phyloP scores from a whole-genome alignment of 2,888 invertebrate genomes.

The Capitulum mitella region DNA sequence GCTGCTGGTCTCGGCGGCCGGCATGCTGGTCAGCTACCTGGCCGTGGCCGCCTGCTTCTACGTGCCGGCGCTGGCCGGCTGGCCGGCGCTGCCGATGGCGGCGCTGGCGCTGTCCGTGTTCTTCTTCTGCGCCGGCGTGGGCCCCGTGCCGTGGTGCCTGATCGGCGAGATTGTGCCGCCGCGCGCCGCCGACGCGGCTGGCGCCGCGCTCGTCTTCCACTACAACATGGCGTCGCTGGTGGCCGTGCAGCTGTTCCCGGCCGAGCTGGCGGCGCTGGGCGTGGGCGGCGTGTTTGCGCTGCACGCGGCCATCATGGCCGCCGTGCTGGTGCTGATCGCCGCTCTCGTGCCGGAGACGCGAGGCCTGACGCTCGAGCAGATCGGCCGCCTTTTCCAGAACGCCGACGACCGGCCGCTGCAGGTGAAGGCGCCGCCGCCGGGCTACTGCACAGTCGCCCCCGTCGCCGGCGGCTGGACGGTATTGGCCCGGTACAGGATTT shows the following conservation, averaged over 20 bases:
- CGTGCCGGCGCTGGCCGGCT: neutral
- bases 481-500: too few species aligned
- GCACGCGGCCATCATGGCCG: neutral
- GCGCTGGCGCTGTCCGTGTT: neutral
- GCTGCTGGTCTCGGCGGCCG: neutral
- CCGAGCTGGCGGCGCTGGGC: neutral
- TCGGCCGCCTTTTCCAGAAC: neutral
- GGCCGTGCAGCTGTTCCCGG: slow-evolving; percentile 6
- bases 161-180: neutral
- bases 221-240: neutral
- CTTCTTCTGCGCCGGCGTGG: neutral
- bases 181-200: neutral
- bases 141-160: neutral
- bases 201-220: neutral
- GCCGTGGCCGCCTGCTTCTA: neutral
- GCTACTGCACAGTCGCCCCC: neutral
- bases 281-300: neutral
- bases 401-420: neutral
- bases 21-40: neutral
- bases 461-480: neutral
- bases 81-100: neutral
- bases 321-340: neutral
- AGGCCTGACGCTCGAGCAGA: neutral
- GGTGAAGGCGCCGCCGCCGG: neutral
- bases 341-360: neutral